Conservation (phyloP, 2,113 vertebrate genomes). For the Acanthochromis polyacanthus region DNA sequence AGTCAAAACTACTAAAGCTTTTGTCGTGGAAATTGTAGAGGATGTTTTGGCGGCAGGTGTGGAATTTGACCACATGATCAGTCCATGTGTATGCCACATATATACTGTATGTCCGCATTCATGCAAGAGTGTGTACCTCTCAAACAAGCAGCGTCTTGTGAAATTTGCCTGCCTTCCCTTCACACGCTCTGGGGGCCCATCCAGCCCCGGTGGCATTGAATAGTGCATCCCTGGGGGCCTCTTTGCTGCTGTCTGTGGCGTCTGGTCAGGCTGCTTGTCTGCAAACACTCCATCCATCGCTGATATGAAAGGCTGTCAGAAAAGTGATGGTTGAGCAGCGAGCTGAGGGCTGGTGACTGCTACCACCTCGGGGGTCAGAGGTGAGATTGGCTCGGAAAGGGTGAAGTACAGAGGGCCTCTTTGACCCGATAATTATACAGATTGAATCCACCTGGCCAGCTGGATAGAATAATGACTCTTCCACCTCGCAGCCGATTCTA, state of each 20-base stretch:
- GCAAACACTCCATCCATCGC: slow-evolving; percentile 75
- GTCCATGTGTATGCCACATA: slow-evolving; percentile 2
- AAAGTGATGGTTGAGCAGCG: slow-evolving; percentile 65
- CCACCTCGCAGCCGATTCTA: slow-evolving; percentile 35
- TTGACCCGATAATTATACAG: slow-evolving; percentile 73
- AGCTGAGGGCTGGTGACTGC: slow-evolving; percentile 61
- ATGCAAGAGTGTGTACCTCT: slow-evolving; percentile 6
- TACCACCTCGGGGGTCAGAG: slow-evolving; percentile 76
- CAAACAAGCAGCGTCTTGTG: slow-evolving; percentile 58
- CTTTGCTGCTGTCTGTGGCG: slow-evolving; percentile 48
- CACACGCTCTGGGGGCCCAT: slow-evolving; percentile 38
- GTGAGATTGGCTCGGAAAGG: slow-evolving; percentile 67
- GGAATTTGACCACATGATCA: slow-evolving; percentile 57
- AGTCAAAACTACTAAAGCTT: slow-evolving; percentile 4
- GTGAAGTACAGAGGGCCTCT: slow-evolving; percentile 61
- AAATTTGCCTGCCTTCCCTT: slow-evolving; percentile 42
- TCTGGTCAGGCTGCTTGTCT: slow-evolving; percentile 64
- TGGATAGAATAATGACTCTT: slow-evolving; percentile 53
- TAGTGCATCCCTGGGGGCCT: slow-evolving; percentile 50
- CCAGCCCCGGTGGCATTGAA: slow-evolving; percentile 34
- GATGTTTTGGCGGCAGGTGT: slow-evolving; percentile 51
- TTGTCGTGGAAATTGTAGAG: slow-evolving; percentile 23
- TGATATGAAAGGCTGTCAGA: slow-evolving; percentile 78
- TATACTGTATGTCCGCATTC: neutral
- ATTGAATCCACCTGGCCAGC: slow-evolving; percentile 77